Evolutionary conservation across 2,113 vertebrate species (phyloP), one percentile per base, ranked within the genome.

Genomic region (Gadus chalcogrammus): DNA sequence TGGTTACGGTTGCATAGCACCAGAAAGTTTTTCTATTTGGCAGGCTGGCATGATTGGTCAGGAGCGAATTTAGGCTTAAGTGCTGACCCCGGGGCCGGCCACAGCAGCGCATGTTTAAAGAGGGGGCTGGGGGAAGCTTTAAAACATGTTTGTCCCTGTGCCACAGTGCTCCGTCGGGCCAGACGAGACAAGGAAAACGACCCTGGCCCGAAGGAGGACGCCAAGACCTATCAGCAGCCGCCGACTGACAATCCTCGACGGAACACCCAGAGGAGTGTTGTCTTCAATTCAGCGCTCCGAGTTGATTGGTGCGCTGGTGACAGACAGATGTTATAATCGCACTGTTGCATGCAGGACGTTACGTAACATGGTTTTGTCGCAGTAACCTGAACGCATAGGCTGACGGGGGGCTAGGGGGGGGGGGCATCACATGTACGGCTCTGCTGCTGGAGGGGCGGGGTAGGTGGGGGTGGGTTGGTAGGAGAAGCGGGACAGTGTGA

Each of bases 401-500:
- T 48, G 42, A 13, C 5, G 74, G 69, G 73, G 77, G 53, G 52
- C 28, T 20, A 6, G 53, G 16, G 55, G 53, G 53, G 52, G 52
- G 53, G 53, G 9, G 27, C 13, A n/a, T 53, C 70, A 15, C 59
- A 15, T 18, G 59, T 56, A 48, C 64, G 1, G 55, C 60, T 63
- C 61, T 60, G 73, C 65, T 59, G 53, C 74, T 5, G n/a, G 12
- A 18, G 22, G 64, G 24, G 15, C 75, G 24, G 24, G 24, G 24
- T 24, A 24, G 24, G 24, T 24, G 31, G 71, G 82, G 42, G 42
- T 9, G 8, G 42, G 8, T 1, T 7, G 42, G 9, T 0, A 48
- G 42, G 74, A 79, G 75, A 67, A 67, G 74, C 20, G 35, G 71
- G 73, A 87, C 88, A 87, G 89, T 18, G 67, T 76, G 84, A 89